Conservation (phyloP, 2,888 invertebrate species). For the Parnassius apollo region DNA sequence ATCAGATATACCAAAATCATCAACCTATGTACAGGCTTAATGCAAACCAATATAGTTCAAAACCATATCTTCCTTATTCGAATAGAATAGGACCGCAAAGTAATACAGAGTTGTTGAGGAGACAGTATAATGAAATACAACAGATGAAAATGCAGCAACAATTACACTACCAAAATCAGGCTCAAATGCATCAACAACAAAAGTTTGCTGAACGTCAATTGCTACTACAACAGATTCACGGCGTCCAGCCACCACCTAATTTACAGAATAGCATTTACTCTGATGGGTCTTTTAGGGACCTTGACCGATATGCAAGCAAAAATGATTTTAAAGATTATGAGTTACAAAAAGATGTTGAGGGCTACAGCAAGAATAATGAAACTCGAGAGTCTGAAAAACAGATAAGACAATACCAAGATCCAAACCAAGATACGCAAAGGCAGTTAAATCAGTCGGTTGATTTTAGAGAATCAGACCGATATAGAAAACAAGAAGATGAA, state of each 20-base stretch:
- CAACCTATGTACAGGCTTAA: conserved; percentile 73
- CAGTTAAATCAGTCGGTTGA: conserved; percentile 60
- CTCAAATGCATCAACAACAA: conserved; percentile 83
- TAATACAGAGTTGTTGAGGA: conserved; percentile 81
- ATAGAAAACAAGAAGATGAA: conserved; percentile 57
- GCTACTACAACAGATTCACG: conserved; percentile 82
- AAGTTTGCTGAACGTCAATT: conserved; percentile 83
- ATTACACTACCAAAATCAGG: conserved; percentile 83
- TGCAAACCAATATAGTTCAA: conserved; percentile 71
- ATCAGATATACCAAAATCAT: conserved; percentile 81
- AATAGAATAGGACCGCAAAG: conserved; percentile 78
- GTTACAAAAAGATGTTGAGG: conserved; percentile 65
- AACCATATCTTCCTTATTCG: conserved; percentile 76
- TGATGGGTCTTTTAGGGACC: conserved; percentile 70
- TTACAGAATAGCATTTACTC: conserved; percentile 76
- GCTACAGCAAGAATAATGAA: conserved; percentile 65
- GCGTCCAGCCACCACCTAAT: conserved; percentile 75
- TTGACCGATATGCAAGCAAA: conserved; percentile 72
- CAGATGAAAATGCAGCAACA: conserved; percentile 84
- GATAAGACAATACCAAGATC: conserved; percentile 62
- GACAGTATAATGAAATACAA: conserved; percentile 83
- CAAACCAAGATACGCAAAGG: conserved; percentile 67
- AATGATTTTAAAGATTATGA: conserved; percentile 71
- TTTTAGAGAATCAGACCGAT: conserved; percentile 59
- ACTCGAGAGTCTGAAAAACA: conserved; percentile 65